Evolutionary conservation across 2,113 vertebrate species (phyloP).

Genomic region (Cyphotilapia sp.): DNA sequence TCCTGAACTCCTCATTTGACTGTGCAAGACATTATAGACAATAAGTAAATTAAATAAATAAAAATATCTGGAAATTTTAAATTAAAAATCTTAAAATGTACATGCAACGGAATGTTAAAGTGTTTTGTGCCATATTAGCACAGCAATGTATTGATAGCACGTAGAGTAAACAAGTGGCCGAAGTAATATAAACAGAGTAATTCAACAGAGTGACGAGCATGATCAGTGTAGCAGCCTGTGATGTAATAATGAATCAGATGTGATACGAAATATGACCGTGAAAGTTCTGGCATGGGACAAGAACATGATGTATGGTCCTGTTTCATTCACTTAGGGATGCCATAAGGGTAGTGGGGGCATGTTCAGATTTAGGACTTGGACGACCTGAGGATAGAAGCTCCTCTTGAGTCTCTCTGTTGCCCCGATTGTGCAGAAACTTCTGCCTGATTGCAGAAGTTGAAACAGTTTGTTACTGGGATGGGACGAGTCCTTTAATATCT

Average conservation of each 20-base stretch:
- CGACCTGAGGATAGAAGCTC: neutral
- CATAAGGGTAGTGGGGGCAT: neutral
- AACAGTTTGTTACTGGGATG: neutral
- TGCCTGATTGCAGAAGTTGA: neutral
- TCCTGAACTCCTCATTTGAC: neutral
- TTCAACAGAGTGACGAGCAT: neutral
- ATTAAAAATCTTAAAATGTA: neutral
- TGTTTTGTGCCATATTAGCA: neutral
- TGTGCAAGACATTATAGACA: neutral
- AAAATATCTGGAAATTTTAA: neutral
- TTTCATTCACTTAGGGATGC: neutral
- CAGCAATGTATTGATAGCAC: neutral
- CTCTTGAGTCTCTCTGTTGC: neutral
- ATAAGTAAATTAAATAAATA: neutral
- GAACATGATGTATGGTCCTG: neutral
- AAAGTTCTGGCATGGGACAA: neutral
- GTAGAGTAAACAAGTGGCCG: neutral
- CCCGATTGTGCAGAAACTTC: neutral
- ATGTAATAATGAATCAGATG: neutral
- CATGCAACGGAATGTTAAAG: neutral
- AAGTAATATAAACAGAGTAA: neutral
- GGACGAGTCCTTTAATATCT: neutral
- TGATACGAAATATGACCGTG: neutral
- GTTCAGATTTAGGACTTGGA: neutral
- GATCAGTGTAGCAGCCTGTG: neutral